Conservation (phyloP, 2,797 vertebrate genomes). For the Decapterus maruadsi region DNA sequence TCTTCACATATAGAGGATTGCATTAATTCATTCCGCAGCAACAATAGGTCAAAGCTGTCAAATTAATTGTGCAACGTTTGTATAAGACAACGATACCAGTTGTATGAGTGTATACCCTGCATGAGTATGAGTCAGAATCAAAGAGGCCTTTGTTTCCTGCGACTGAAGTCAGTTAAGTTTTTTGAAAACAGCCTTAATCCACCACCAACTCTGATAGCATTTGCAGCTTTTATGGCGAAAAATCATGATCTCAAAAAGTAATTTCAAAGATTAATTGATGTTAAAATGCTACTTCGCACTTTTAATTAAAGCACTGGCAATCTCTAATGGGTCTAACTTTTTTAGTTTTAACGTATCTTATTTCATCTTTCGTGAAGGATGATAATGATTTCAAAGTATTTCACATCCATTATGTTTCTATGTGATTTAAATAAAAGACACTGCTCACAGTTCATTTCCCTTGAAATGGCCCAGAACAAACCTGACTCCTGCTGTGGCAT, state of each 20-base stretch:
- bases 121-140: not conserved
- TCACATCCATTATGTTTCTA: constrained; percentile 42
- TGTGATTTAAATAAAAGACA: constrained; percentile 50
- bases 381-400: constrained; percentile 44
- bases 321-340: constrained; percentile 44
- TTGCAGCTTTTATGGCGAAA: constrained; percentile 8
- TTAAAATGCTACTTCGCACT: constrained; percentile 41
- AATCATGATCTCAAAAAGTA: constrained; percentile 24
- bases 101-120: constrained; percentile 9
- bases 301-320: constrained; percentile 37
- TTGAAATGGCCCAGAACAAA: constrained; percentile 65
- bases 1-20: not conserved
- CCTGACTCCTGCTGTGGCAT: constrained; percentile 33
- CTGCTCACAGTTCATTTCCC: constrained; percentile 52
- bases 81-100: no score
- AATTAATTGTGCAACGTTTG: constrained; percentile 6
- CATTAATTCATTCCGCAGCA: not conserved
- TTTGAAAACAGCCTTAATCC: not conserved
- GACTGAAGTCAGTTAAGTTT: constrained; percentile 3
- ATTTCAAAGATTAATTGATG: constrained; percentile 55
- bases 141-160: not conserved
- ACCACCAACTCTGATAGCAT: constrained; percentile 10
- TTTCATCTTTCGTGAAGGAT: constrained; percentile 43
- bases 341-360: constrained; percentile 24
- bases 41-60: constrained; percentile 14